phyloP scores from a whole-genome alignment of 2,113 vertebrate genomes.

The Ageneiosus marmoratus region DNA sequence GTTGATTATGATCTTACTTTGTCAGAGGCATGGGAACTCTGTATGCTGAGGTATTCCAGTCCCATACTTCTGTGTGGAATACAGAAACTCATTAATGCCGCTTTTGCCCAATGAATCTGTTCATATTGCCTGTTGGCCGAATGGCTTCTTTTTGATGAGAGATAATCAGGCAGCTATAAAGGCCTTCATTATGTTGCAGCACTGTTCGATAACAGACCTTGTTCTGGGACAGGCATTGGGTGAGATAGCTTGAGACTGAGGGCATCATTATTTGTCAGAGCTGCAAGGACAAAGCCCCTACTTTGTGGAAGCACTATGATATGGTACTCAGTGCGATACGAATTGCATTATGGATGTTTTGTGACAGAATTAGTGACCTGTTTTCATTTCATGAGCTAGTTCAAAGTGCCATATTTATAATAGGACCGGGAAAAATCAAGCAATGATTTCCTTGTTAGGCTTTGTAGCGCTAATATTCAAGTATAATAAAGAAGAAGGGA shows the following conservation, averaged over 20 bases:
- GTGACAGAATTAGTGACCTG: constrained; percentile 66
- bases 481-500: not conserved
- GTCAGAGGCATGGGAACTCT: constrained; percentile 63
- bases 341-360: constrained; percentile 61
- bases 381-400: constrained; percentile 47
- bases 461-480: constrained; percentile 13
- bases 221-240: constrained; percentile 55
- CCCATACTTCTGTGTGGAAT: constrained; percentile 65
- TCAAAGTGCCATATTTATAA: constrained; percentile 3
- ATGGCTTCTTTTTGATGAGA: constrained; percentile 60
- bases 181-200: constrained; percentile 68
- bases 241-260: constrained; percentile 63
- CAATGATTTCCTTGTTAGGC: constrained; percentile 7
- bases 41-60: constrained; percentile 67
- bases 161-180: constrained; percentile 78
- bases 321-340: constrained; percentile 53
- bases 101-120: constrained; percentile 48
- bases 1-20: constrained; percentile 69
- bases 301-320: constrained; percentile 55
- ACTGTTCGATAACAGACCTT: constrained; percentile 57
- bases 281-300: constrained; percentile 68
- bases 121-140: constrained; percentile 18
- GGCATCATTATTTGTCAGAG: constrained; percentile 68
- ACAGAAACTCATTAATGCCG: constrained; percentile 73
- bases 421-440: not conserved